Conservation (phyloP, 1,140 invertebrate genomes). For the Phymorhynchus buccinoides region DNA sequence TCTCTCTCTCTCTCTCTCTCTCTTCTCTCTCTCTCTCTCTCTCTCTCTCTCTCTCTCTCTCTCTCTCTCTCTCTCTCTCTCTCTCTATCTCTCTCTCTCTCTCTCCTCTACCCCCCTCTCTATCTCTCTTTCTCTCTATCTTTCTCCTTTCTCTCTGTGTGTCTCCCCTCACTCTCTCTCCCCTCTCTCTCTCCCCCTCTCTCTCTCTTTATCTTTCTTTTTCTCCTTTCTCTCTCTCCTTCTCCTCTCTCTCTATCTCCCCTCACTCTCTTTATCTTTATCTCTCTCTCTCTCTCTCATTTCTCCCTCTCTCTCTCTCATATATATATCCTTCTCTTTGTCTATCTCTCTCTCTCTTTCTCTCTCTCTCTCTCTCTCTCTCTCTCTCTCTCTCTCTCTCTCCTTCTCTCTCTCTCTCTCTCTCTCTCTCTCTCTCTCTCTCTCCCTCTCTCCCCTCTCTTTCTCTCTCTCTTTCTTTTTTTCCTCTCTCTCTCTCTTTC, state of each 20-base stretch:
- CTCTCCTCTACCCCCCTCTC: neutral
- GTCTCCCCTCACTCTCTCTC: no score
- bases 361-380: conserved; percentile 12
- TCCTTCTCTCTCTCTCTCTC: neutral
- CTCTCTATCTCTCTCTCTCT: neutral
- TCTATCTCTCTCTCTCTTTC: neutral
- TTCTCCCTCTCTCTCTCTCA: no score
- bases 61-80: neutral
- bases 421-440: neutral
- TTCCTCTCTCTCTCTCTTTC: neutral
- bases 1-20: neutral
- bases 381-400: neutral
- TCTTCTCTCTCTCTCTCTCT: neutral
- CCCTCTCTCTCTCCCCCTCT: neutral
- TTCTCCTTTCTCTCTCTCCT: no score
- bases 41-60: neutral
- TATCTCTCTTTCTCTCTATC: no score
- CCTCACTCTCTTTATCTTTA: no score
- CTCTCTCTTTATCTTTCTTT: no score
- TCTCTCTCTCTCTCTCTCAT: no score
- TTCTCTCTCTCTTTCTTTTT: neutral
- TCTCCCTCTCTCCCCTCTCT: neutral
- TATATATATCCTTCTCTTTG: no score
- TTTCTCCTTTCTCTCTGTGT: no score
- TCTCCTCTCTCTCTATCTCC: no score